phyloP scores from a whole-genome alignment of 2,113 vertebrate genomes.

The Carollia perspicillata region DNA sequence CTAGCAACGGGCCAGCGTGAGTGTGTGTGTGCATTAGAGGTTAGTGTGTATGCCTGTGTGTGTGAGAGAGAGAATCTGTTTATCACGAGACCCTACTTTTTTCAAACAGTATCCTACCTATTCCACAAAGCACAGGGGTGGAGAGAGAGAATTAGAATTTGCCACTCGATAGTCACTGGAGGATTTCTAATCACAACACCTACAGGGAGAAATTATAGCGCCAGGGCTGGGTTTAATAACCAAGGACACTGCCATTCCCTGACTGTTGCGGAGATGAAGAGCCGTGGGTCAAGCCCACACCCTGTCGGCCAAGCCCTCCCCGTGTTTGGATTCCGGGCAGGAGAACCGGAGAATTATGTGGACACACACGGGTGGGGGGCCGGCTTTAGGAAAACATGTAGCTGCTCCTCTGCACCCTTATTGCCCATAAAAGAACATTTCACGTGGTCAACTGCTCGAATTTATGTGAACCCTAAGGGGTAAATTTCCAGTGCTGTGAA shows the following conservation, averaged over 20 bases:
- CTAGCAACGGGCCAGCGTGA: neutral
- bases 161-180: slow-evolving; percentile 68
- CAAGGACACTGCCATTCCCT: slow-evolving; percentile 61
- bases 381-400: slow-evolving; percentile 75
- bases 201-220: slow-evolving; percentile 56
- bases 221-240: slow-evolving; percentile 66
- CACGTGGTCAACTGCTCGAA: slow-evolving; percentile 79
- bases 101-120: slow-evolving; percentile 63
- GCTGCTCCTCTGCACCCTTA: slow-evolving; percentile 74
- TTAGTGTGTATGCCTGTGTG: fast-evolving
- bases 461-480: slow-evolving; percentile 82
- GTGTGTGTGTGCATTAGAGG: neutral
- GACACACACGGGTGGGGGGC: slow-evolving; percentile 68
- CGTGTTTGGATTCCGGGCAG: slow-evolving; percentile 61
- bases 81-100: slow-evolving; percentile 56
- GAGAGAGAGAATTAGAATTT: slow-evolving; percentile 74
- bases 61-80: neutral
- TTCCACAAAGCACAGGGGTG: slow-evolving; percentile 58
- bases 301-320: slow-evolving; percentile 47
- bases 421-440: slow-evolving; percentile 82
- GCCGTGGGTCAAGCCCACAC: neutral
- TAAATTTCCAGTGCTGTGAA: slow-evolving; percentile 77
- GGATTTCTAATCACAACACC: slow-evolving; percentile 72
- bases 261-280: neutral
- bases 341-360: slow-evolving; percentile 76